Percentiles rank a stretch among this genome's conserved stretches.
phyloP scores from a whole-genome alignment of 2,888 invertebrate species.

The Scaptomyza reducta region DNA sequence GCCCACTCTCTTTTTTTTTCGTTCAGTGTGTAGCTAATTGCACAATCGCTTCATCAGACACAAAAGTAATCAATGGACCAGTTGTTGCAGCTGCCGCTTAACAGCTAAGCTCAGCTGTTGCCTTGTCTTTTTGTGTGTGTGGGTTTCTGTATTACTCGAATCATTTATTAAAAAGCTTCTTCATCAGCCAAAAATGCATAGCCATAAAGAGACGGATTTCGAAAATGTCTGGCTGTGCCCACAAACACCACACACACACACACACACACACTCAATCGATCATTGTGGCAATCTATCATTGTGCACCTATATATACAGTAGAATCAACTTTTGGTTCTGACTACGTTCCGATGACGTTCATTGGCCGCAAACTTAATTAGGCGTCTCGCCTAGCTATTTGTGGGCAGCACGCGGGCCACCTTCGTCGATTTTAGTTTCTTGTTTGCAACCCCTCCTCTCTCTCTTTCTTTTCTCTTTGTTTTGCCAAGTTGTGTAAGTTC shows the following conservation, averaged over 20 bases:
- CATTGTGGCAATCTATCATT: conserved; percentile 37
- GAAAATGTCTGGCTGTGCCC: conserved; percentile 47
- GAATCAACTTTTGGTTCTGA: conserved; percentile 41
- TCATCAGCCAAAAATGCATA: conserved; percentile 20
- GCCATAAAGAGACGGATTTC: conserved; percentile 12
- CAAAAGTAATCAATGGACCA: conserved; percentile 40
- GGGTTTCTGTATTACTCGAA: conserved; percentile 5
- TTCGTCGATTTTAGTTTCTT: conserved; percentile 16
- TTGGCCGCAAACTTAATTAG: conserved; percentile 56
- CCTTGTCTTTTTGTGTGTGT: conserved; percentile 11
- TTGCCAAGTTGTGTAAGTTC: conserved; percentile 9
- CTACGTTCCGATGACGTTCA: conserved; percentile 25
- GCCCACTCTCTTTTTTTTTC: conserved; percentile 13
- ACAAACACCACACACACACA: conserved; percentile 26
- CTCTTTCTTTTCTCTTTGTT: conserved; percentile 17
- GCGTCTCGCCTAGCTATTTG: conserved; percentile 44
- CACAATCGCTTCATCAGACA: conserved; percentile 40
- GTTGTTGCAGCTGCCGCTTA: conserved; percentile 32
- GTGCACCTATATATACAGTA: neutral
- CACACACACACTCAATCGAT: conserved; percentile 29
- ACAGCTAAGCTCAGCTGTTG: conserved; percentile 9
- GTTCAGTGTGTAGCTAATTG: conserved; percentile 27
- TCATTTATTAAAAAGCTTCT: conserved; percentile 15
- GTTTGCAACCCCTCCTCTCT: no score
- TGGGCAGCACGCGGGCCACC: conserved; percentile 33